Base-by-base conservation (phyloP, 2,888 invertebrate genomes). In the Cecidostiba fungosa region DNA sequence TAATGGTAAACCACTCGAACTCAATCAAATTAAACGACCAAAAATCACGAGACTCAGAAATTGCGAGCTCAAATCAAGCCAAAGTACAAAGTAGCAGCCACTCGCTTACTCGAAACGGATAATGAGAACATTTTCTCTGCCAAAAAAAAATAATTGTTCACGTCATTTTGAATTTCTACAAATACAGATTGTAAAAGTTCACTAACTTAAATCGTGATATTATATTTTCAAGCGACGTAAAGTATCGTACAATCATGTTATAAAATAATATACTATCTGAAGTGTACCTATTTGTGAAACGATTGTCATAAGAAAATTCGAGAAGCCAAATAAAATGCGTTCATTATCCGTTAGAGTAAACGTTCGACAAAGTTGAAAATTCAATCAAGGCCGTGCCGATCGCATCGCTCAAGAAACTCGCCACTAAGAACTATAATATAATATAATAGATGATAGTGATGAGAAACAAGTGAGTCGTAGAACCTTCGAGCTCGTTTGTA, bases 401-500 rank as follows among this genome's bases (percentile, higher is more conserved):
- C 78, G 74, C 78, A 59, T 81, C 73, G 82, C 84, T 79, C 26
- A 43, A 83, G 29, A 73, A 82, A 81, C 72, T 82, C 62, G 26
- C 76, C 50, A 62, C 78, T 86, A 82, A 54, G 50, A 74, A 86
- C 78, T 39, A 47, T 74, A 26, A 70, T 32, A 69, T 36, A 76
- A 36, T 47, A 70, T 47, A 69, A 50, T 47, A 59, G 66, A 73
- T 74, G n/a, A 85, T 81, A 77, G 54, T 82, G 84, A 82, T 32
- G 74, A 85, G 79, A 85, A 62, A 80, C 36, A 85, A 86, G 87
- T 85, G 87, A 87, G 54, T 12, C 12, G 72, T 69, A 36, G 39
- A 87, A 87, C 82, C 78, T 88, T 87, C 84, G 85, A 85, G 39
- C 77, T 80, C 82, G 85, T 85, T 86, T 89, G 87, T 88, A 88